These are phyloP conservation scores for Aepyceros melampus DNA, from an alignment of 2,113 vertebrate species.

Conservation along the genomic window DNA sequence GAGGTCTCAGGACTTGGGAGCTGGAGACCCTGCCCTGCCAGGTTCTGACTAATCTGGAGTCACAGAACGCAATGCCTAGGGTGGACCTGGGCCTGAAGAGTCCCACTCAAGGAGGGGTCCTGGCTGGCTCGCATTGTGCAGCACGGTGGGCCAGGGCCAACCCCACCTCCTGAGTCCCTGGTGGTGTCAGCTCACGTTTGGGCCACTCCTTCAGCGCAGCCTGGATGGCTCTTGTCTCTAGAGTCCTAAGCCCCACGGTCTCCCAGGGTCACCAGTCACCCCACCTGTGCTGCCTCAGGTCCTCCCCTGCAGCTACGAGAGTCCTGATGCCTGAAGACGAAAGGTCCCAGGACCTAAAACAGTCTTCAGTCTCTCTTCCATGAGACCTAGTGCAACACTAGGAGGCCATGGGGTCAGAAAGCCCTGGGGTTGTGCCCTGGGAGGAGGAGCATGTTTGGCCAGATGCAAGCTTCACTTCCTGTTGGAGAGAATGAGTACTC, in stretches of 20 bases:
- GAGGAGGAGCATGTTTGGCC: accelerated
- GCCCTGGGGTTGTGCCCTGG: not conserved
- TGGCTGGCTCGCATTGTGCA: not conserved
- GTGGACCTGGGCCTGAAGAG: not conserved
- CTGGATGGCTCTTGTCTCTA: not conserved
- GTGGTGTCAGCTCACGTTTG: not conserved
- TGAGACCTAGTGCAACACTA: not conserved
- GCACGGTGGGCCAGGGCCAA: accelerated
- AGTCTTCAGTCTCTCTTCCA: not conserved
- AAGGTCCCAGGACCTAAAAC: not conserved
- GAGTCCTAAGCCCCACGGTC: not conserved
- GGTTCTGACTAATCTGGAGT: not conserved
- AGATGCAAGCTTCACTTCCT: not conserved
- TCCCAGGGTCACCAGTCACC: not conserved
- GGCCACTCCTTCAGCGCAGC: not conserved
- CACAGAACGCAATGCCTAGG: not conserved
- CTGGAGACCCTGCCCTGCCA: not conserved
- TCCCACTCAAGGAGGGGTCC: not conserved
- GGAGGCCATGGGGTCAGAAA: not conserved
- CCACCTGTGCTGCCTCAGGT: not conserved
- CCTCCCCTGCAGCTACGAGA: not conserved
- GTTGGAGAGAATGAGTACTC: not conserved
- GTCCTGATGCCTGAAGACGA: no score
- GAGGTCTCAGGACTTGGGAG: not conserved
- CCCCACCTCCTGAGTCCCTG: not conserved